Percentiles rank a stretch among this genome's conserved stretches.
Conservation (phyloP, 1,140 invertebrate species). For the Cyclina sinensis region DNA sequence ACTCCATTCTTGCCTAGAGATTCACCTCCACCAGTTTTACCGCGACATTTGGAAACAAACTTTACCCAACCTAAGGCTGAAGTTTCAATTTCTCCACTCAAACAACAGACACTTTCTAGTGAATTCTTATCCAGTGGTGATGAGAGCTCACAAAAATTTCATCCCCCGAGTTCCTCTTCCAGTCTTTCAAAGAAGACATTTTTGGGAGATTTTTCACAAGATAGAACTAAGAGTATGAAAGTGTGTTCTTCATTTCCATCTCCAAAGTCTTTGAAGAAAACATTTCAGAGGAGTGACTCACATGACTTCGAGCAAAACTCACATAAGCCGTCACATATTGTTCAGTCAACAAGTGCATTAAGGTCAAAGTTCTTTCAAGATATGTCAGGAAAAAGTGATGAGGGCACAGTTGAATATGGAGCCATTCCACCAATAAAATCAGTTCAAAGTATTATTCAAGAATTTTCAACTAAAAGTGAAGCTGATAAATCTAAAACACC, state of each 20-base stretch:
- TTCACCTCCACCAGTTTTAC: conserved; percentile 49
- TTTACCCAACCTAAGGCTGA: background rate
- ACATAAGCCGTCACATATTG: background rate
- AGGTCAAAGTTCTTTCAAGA: conserved; percentile 4
- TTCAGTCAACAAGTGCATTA: background rate
- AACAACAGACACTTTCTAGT: conserved; percentile 1
- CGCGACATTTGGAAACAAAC: conserved; percentile 6
- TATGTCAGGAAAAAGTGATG: background rate
- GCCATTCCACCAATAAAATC: conserved; percentile 2
- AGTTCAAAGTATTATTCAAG: background rate
- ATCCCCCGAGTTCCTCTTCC: background rate
- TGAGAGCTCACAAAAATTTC: background rate
- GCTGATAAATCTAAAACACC: background rate
- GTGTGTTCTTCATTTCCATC: background rate
- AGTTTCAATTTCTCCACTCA: background rate
- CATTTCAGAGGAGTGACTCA: background rate
- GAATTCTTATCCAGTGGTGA: background rate
- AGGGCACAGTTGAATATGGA: background rate
- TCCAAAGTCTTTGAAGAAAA: background rate
- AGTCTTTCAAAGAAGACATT: background rate
- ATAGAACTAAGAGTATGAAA: background rate
- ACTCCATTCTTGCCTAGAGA: conserved; percentile 56
- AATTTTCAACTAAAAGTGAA: background rate
- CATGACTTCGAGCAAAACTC: background rate
- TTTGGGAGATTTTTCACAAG: background rate